Base-by-base conservation (phyloP, 1,140 invertebrate genomes). In the Calliopsis andreniformis region DNA sequence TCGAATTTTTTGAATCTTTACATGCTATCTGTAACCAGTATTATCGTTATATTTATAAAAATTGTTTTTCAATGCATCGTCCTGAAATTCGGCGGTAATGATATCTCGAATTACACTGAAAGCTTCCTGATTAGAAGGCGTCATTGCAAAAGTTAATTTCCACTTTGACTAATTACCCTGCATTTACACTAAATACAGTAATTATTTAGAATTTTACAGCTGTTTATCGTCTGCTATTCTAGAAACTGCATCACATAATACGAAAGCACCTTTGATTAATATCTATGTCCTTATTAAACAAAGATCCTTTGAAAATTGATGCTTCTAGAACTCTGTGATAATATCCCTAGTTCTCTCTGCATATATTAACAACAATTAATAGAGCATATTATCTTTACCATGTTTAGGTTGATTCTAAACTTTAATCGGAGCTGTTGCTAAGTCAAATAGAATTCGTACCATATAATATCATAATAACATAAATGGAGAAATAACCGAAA, bases 161-260 rank as follows among this genome's bases (percentile, higher is more conserved):
- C 30, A n/a, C 55, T 58, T 58, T 58, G 55, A 58, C n/a, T 30
- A 58, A 58, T 58, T n/a, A 39, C 30, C 30, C 20, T 10, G 8
- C 18, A 58, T 58, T 35, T 58, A 32, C 32, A 58, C 35, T 8
- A 8, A 4, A 35, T 6, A n/a, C 12, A 20, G 30, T 58, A 58
- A 58, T 58, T 58, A 18, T 58, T 58, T 58, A 10, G 20, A 28
- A n/a, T 35, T 58, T 39, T 5, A 12, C 7, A 56, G 14, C 2
- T 28, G 14, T 18, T 6, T 49, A 23, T 8, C 42, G 25, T n/a
- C 0, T 7, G 2, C 7, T 8, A n/a, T 39, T 25, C 0, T 0
- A 20, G n/a, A 68, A 43, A 14, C 45, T 68, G 3, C 18, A 0
- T 12, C 12, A 16, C 14, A 49, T 25, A 28, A 23, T 3, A 23